Evolutionary conservation across 2,113 vertebrate species (phyloP).

Genomic region (Gavia stellata): DNA sequence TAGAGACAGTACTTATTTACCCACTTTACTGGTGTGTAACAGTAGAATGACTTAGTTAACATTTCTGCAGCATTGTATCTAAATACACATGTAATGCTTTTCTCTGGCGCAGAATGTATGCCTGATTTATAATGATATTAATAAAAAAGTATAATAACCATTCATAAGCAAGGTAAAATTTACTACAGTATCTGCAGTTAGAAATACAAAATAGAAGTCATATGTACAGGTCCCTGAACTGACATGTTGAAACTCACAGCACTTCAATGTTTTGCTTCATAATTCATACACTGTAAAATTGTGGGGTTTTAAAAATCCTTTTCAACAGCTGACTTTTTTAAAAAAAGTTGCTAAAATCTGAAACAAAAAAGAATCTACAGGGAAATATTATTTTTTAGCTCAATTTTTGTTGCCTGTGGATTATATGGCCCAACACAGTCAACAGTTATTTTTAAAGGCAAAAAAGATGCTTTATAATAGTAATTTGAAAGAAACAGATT

Average conservation of each 20-base stretch:
- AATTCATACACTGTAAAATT: neutral
- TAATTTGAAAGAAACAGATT: slow-evolving; percentile 5
- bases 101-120: neutral
- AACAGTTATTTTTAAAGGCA: slow-evolving; percentile 7
- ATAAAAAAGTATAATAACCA: neutral
- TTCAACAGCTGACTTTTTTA: neutral
- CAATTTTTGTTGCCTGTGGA: neutral
- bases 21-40: neutral
- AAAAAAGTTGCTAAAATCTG: neutral
- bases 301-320: neutral
- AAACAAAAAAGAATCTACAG: neutral
- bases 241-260: neutral
- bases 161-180: neutral
- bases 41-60: neutral
- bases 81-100: neutral
- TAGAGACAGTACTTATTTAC: neutral
- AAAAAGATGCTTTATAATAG: neutral
- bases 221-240: neutral
- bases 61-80: neutral
- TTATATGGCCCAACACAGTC: neutral
- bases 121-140: neutral
- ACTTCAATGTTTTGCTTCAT: neutral
- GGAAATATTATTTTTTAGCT: neutral
- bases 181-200: neutral
- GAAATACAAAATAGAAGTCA: neutral